Conservation (phyloP, 2,888 invertebrate genomes). For the Athalia rosae region DNA sequence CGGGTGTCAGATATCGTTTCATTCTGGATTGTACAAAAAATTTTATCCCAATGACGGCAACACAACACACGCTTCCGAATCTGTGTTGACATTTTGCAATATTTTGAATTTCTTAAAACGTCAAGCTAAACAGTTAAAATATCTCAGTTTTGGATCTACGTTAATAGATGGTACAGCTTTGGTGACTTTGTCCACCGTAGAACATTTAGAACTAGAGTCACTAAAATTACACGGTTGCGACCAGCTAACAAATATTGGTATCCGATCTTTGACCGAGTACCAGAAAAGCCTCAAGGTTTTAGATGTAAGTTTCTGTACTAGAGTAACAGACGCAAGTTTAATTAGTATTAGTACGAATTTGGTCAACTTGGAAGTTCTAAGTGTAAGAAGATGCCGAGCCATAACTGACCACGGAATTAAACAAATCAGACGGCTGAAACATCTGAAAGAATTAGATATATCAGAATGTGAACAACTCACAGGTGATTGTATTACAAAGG, state of each 20-base stretch:
- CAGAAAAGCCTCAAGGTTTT: constrained; percentile 78
- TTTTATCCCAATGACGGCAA: constrained; percentile 77
- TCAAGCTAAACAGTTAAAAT: constrained; percentile 76
- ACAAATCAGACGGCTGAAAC: constrained; percentile 76
- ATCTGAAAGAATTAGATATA: constrained; percentile 79
- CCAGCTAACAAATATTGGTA: constrained; percentile 79
- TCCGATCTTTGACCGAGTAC: constrained; percentile 75
- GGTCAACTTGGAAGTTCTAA: constrained; percentile 77
- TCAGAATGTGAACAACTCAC: constrained; percentile 82
- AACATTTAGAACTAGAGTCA: constrained; percentile 75
- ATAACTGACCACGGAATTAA: constrained; percentile 79
- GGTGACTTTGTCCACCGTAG: constrained; percentile 75
- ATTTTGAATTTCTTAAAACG: constrained; percentile 77
- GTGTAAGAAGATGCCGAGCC: constrained; percentile 79
- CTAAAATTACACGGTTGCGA: constrained; percentile 78
- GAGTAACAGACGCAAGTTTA: constrained; percentile 80
- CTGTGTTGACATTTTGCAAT: constrained; percentile 83
- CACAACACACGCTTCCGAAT: constrained; percentile 75
- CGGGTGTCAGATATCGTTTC: constrained; percentile 83
- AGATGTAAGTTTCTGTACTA: constrained; percentile 80
- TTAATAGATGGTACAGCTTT: constrained; percentile 81
- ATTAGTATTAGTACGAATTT: constrained; percentile 78
- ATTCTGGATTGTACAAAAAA: constrained; percentile 80
- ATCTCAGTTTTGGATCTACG: constrained; percentile 81
- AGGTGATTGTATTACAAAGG: constrained; percentile 78